Percentiles rank a stretch among this genome's conserved stretches.
Conservation (phyloP, 30 jellyfish, hydroid and myxozoan genomes). For the Mastigias papua region DNA sequence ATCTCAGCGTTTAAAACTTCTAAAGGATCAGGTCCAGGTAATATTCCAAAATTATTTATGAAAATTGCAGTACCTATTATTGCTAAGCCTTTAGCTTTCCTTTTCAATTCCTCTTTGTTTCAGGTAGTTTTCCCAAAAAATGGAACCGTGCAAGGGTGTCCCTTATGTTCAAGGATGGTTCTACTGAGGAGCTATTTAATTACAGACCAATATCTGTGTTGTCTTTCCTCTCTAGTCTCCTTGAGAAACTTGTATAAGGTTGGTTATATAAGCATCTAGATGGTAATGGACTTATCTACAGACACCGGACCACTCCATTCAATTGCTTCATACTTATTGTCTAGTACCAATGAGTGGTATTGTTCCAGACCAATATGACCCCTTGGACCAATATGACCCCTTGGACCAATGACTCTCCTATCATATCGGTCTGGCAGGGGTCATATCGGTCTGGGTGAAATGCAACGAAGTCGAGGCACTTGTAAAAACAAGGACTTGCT, state of each 20-base stretch:
- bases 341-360: conserved; percentile 1
- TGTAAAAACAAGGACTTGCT: too few species aligned
- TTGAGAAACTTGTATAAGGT: neutral
- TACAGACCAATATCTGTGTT: neutral
- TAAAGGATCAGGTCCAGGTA: conserved; percentile 1
- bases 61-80: neutral
- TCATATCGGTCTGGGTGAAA: too few species aligned
- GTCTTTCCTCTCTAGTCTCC: conserved; percentile 5
- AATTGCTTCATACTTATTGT: neutral
- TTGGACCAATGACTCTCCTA: too few species aligned
- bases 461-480: too few species aligned
- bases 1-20: neutral
- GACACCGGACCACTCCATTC: neutral
- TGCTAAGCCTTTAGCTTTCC: neutral
- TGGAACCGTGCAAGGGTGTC: conserved; percentile 5
- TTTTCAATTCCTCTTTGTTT: conserved; percentile 2
- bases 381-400: too few species aligned
- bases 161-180: neutral
- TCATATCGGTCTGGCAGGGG: too few species aligned
- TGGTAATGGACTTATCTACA: neutral
- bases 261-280: neutral
- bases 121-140: neutral
- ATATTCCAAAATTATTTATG: neutral
- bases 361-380: too few species aligned
- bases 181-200: conserved; percentile 1